Percentiles rank a stretch among this genome's conserved stretches.
These are phyloP conservation scores for Endotricha flammealis DNA, from an alignment of 2,888 invertebrate species.

Conservation along the genomic window DNA sequence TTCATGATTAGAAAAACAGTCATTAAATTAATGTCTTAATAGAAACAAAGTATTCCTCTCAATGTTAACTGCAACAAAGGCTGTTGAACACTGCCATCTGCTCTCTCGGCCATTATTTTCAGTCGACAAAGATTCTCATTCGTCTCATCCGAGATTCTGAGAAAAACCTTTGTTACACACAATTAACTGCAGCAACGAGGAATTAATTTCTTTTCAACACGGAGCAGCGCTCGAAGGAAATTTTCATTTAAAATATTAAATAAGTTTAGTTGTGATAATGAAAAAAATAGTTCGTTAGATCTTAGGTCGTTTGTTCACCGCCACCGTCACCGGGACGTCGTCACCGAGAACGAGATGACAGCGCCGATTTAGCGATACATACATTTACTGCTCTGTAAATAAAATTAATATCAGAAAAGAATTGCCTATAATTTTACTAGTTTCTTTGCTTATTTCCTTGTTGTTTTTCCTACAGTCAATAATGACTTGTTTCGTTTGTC, in stretches of 20 bases:
- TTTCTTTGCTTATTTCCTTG: neutral
- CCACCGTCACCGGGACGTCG: no score
- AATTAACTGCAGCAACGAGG: constrained; percentile 53
- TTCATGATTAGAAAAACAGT: no score
- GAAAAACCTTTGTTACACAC: constrained; percentile 56
- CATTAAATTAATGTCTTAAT: no score
- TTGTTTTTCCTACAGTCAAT: neutral
- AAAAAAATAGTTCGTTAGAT: no score
- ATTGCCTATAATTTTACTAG: constrained; percentile 7
- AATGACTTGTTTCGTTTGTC: neutral
- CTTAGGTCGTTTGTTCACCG: no score
- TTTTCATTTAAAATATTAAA: constrained; percentile 17
- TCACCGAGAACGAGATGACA: no score
- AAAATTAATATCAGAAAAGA: neutral
- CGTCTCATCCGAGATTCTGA: constrained; percentile 37
- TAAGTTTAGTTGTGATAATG: constrained; percentile 2
- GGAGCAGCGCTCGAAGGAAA: constrained; percentile 19
- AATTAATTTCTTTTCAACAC: constrained; percentile 43
- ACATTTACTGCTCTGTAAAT: no score
- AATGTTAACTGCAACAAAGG: constrained; percentile 22
- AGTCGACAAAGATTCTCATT: constrained; percentile 42
- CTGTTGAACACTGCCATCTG: constrained; percentile 34
- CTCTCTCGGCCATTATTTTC: constrained; percentile 44
- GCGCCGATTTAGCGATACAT: no score
- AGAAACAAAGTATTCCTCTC: no score